Evolutionary conservation across 2,113 vertebrate genomes (phyloP).

Genomic region (Psilopogon haemacephalus): DNA sequence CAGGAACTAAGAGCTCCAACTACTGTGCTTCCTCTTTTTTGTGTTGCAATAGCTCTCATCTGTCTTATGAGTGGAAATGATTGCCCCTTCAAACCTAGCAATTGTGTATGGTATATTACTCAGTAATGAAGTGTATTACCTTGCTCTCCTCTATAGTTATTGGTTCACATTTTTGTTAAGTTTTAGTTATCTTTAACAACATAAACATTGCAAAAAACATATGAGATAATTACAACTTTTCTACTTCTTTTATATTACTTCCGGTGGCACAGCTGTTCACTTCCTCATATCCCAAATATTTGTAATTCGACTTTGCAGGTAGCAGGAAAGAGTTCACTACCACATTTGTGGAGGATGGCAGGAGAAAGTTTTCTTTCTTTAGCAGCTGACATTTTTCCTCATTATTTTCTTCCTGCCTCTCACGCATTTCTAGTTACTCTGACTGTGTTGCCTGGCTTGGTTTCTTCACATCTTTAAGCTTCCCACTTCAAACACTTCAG

Average conservation of each 20-base stretch:
- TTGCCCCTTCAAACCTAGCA: neutral
- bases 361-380: neutral
- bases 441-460: neutral
- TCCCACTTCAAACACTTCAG: neutral
- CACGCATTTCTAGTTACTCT: neutral
- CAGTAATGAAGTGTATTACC: neutral
- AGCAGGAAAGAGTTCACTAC: neutral
- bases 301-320: neutral
- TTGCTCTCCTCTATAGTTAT: neutral
- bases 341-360: neutral
- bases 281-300: neutral
- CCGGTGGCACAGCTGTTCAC: neutral
- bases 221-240: neutral
- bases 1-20: neutral
- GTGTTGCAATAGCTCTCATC: neutral
- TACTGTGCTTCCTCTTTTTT: neutral
- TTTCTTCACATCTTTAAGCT: neutral
- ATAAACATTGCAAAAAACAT: neutral
- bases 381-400: constrained; percentile 45
- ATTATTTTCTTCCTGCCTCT: constrained; percentile 45
- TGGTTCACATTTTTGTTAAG: neutral
- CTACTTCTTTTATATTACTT: neutral
- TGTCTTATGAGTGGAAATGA: neutral
- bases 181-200: neutral
- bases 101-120: neutral